Conservation (phyloP, 2,797 vertebrate species). For the Eospalax fontanierii region DNA sequence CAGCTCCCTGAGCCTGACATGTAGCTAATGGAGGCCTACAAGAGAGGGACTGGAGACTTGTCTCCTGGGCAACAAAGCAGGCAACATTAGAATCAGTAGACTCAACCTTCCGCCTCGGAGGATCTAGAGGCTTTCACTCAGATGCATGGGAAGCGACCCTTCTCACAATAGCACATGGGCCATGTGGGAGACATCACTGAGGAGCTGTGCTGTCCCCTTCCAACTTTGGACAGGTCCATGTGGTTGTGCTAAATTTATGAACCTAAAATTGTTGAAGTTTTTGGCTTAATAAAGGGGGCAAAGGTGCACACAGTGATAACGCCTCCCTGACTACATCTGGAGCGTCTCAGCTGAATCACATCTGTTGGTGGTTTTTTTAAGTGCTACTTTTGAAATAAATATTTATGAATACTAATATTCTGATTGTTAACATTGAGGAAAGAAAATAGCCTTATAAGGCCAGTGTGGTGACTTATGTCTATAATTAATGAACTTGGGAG, state of each 20-base stretch:
- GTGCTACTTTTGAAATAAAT: constrained; percentile 71
- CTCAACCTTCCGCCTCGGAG: constrained; percentile 14
- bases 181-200: background rate
- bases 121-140: background rate
- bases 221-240: background rate
- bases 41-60: background rate
- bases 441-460: constrained; percentile 34
- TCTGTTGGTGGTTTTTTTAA: constrained; percentile 1
- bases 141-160: background rate
- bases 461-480: background rate
- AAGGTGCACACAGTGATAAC: background rate
- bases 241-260: constrained; percentile 46
- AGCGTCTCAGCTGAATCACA: constrained; percentile 71
- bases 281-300: constrained; percentile 66
- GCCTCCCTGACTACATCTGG: constrained; percentile 69
- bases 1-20: background rate
- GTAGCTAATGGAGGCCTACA: background rate
- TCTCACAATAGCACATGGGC: background rate
- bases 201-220: background rate
- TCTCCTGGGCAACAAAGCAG: background rate
- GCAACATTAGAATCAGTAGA: background rate
- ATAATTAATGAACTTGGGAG: background rate
- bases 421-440: background rate
- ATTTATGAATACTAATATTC: constrained; percentile 38
- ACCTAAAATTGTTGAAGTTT: constrained; percentile 53